Percentiles rank a stretch among this genome's conserved stretches.
These are phyloP conservation scores for Chunga burmeisteri DNA, from an alignment of 2,113 vertebrate species.

Conservation along the genomic window DNA sequence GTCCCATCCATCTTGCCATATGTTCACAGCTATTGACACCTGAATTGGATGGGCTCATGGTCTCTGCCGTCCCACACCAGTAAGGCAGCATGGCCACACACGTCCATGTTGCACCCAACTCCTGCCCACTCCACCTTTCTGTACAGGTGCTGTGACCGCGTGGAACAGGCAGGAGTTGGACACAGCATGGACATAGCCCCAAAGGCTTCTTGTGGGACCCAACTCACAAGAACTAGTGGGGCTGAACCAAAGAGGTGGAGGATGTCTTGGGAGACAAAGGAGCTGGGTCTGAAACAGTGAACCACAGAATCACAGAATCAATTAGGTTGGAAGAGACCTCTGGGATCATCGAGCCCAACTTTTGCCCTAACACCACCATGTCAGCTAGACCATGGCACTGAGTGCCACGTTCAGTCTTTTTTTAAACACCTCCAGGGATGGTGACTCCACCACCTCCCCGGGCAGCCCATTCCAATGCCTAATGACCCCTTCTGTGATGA, in stretches of 20 bases:
- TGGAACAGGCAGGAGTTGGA: neutral
- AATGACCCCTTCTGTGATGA: no score
- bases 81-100: neutral
- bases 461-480: no score
- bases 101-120: rapidly evolving
- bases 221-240: neutral
- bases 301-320: no score
- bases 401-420: no score
- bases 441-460: no score
- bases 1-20: neutral
- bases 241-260: neutral
- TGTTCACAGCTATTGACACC: neutral
- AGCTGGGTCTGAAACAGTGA: neutral
- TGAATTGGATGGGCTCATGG: neutral
- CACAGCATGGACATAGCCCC: neutral
- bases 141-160: neutral
- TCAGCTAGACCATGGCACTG: no score
- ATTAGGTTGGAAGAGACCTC: no score
- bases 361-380: no score
- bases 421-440: no score
- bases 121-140: neutral
- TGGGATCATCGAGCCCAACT: no score
- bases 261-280: neutral
- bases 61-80: neutral
- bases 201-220: neutral